Evolutionary conservation across 2,113 vertebrate species (phyloP), one percentile per base, ranked within the genome.

Genomic region (Aldabrachelys gigantea): DNA sequence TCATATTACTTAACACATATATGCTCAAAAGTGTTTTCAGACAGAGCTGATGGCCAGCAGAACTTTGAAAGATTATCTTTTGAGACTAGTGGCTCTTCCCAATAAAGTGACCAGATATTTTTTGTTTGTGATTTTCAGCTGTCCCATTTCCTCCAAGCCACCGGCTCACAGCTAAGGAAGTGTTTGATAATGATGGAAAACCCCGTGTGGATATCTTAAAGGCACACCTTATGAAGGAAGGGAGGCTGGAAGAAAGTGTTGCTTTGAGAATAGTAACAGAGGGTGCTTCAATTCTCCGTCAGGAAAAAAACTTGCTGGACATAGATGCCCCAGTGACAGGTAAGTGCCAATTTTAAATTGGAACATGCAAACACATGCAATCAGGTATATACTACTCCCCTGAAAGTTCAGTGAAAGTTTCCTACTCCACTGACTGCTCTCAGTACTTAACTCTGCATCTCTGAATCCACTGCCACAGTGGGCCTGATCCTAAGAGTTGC

Each of bases 291-390:
- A 99, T 99, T 98, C 98, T 99, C 87, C 99, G 99, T 76, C 97
- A 99, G 31, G 99, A 99, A 98, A 99, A 99, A 91, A 99, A 99
- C 97, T 98, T 99, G 95, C 98, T 99, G 98, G 99, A 99, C 98
- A 99, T 99, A 16, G 99, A 99, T 92, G 99, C 99, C 6, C 99
- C 99, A 1, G 99, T 99, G 95, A 99, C 99, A 98, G 99, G 99
- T 99, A 84, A 96, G 98, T 96, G 47, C 83, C 62, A 84, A 65
- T 53, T 35, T 65, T 84, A 59, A 35, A 22, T 72, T 89, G 72
- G 91, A 75, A 78, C 3, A 0, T 29, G 35, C 41, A 21, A 52
- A 31, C 10, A 59, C 59, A 69, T 82, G 13, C 59, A 2, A 41
- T 41, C 65, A 72, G 41, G 5, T 29, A 24, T 56, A 1, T 57